Evolutionary conservation across 2,888 invertebrate genomes (phyloP), one percentile per base, ranked within the genome.

Genomic region (Fragum sueziense): DNA sequence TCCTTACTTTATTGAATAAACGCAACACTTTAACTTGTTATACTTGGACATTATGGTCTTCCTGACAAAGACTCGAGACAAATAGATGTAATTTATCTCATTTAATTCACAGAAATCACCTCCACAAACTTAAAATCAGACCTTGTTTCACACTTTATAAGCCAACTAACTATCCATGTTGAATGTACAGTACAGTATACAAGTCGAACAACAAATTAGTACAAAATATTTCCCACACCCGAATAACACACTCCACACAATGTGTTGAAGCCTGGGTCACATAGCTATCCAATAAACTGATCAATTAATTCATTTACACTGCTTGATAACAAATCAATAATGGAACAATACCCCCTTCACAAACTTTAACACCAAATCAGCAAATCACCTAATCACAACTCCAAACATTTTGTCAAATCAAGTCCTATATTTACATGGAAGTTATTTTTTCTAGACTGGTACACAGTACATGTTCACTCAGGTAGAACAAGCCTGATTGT

Each of bases 401-500:
- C n/a, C 11, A 57, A 57, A 27, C 25, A 61, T 61, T 65, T 65
- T 37, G 22, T 25, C 22, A 65, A 47, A 1, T 69, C 52, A 52
- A 52, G 52, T 70, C 54, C 37, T 57, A 22, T 57, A 68, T 74
- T 78, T 79, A 76, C 76, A 70, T 70, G 71, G 47, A 67, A 47
- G 37, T 54, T 51, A 57, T 67, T 70, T 37, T 67, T 67, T 71
- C 67, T 54, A 54, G 76, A 79, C 82, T 82, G 82, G 79, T 76
- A 72, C 69, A 76, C 70, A 54, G 1, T 22, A 51, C 76, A 22
- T 76, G 80, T 70, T 74, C 74, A 80, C 71, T 81, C 84, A 84
- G 80, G 80, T 79, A 74, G 79, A 76, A 79, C 79, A 29, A 74
- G 47, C 67, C 67, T 79, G 79, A 79, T 76, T 77, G 79, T 79